These are phyloP conservation scores for Daboia siamensis DNA, from an alignment of 2,113 vertebrate species.

Conservation along the genomic window DNA sequence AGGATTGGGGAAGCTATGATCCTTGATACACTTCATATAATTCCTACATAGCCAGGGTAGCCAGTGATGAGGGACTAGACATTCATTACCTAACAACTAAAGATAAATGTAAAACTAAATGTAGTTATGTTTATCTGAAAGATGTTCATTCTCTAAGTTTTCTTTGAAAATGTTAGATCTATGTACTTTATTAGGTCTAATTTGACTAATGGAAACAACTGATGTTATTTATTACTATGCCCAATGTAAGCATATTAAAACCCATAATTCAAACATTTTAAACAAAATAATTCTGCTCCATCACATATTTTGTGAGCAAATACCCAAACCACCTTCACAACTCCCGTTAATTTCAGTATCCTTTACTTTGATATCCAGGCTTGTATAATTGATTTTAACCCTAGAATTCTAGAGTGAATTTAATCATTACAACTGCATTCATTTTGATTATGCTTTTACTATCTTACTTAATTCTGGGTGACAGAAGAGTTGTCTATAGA, in stretches of 20 bases:
- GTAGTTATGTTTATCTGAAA: neutral
- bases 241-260: neutral
- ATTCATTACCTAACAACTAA: neutral
- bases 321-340: neutral
- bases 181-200: neutral
- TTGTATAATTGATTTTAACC: neutral
- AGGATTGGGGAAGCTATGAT: neutral
- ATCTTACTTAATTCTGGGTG: conserved; percentile 48
- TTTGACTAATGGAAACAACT: neutral
- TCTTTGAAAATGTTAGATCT: neutral
- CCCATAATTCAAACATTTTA: neutral
- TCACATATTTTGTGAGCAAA: neutral
- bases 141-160: neutral
- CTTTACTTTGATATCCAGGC: conserved; percentile 10
- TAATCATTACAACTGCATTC: conserved; percentile 9
- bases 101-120: neutral
- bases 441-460: conserved; percentile 51
- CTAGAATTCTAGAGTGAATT: neutral
- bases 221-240: neutral
- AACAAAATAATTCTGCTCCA: neutral
- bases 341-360: neutral
- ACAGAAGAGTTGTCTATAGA: conserved; percentile 48
- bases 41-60: neutral
- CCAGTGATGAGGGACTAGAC: neutral
- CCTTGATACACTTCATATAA: neutral